phyloP scores from a whole-genome alignment of 2,797 vertebrate species.

The Aphelocoma californica region DNA sequence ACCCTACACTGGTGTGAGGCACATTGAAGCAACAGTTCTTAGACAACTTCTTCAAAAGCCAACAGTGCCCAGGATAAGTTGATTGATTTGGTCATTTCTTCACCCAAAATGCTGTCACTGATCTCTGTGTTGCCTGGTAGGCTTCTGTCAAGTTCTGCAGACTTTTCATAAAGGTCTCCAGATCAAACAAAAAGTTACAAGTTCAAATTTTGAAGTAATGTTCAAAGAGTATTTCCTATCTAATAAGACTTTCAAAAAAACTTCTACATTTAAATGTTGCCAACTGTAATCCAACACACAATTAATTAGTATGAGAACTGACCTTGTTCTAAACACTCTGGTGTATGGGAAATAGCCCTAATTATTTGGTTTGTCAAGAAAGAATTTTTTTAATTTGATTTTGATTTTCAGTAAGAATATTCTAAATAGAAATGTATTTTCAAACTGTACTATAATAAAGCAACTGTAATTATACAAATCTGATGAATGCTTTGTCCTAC shows the following conservation, averaged over 20 bases:
- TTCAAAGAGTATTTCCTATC: background rate
- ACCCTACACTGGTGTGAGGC: background rate
- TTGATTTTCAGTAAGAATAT: background rate
- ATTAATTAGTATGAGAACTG: background rate
- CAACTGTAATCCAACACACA: background rate
- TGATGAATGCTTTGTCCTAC: background rate
- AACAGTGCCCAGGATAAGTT: background rate
- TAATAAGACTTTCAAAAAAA: background rate
- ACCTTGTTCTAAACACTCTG: background rate
- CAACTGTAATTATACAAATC: background rate
- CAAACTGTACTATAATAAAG: background rate
- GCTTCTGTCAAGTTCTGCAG: background rate
- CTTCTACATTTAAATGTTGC: background rate
- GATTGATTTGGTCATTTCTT: background rate
- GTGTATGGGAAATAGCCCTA: background rate
- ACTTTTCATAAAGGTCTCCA: background rate
- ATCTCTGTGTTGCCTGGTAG: background rate
- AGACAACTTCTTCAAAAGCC: background rate
- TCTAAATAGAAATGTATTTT: background rate
- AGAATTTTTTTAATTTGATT: rapidly evolving
- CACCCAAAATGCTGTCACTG: background rate
- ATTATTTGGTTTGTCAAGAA: background rate
- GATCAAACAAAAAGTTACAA: background rate
- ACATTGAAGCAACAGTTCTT: background rate
- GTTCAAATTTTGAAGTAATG: background rate